Base-by-base conservation (phyloP, 2,797 vertebrate genomes). In the Synaphobranchus kaupii region DNA sequence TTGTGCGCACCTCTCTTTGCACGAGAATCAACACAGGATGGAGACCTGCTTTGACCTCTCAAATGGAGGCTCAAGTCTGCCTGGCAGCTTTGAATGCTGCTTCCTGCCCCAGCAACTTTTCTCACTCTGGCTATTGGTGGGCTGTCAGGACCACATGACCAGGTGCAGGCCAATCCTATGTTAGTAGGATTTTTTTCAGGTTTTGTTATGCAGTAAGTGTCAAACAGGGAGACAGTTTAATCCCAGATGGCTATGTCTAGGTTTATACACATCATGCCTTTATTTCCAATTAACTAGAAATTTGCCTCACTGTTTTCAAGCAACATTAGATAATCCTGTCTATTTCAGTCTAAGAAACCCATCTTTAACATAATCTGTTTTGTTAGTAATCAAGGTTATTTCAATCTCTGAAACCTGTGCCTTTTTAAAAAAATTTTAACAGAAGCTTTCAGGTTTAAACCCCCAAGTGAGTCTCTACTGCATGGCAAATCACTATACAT, bases 171-270 rank as follows among this genome's bases (percentile, higher is more conserved):
- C 82, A 84, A 71, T 84, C n/a, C 44, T 34, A 47, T 66, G 56
- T n/a, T 22, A 39, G 15, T 52, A 54, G 66, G 44, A 84, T 84
- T 86, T 85, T 87, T 48, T 83, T 63, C 12, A 31, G 13, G 52
- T 56, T 56, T 83, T 83, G 52, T 58, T 54, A 83, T 54, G 71
- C 71, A 78, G 48, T 56, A 76, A 76, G 31, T 34, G 31, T 83
- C 68, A 84, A 84, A 83, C 68, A 86, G 47, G 86, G 44, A 89
- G 83, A 84, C 81, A 52, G 68, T 68, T 85, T 89, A 50, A 86
- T 80, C 84, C 73, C 88, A 87, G 86, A 87, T 85, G 85, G 85
- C 56, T 56, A 54, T 83, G 71, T 86, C 85, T 85, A 66, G 50
- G 31, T 84, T 78, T 88, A 44, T 84, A 86, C 48, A 73, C 84